A percentile compares a stretch with the other conserved stretches of the same genome.
phyloP scores from a whole-genome alignment of 1,140 invertebrate genomes.

The Lepidotrigona ventralis region DNA sequence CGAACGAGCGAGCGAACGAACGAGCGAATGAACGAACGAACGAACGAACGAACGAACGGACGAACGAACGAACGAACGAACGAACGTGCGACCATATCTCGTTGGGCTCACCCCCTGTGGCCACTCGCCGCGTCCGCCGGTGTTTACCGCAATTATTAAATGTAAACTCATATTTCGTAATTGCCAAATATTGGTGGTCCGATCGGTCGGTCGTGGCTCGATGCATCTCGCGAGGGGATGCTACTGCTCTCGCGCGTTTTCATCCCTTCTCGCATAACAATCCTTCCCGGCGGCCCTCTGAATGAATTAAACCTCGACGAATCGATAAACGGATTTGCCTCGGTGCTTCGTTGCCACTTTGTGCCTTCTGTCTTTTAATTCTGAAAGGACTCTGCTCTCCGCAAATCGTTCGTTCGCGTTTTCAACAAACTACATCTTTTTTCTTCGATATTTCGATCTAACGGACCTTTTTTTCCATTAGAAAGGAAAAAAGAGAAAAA shows the following conservation, averaged over 20 bases:
- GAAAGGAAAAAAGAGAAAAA: no score
- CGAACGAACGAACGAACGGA: slow-evolving; percentile 42
- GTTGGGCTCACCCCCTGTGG: slow-evolving; percentile 62
- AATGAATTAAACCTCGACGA: slow-evolving; percentile 63
- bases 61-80: slow-evolving; percentile 48
- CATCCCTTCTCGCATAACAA: slow-evolving; percentile 66
- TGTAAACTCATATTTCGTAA: slow-evolving; percentile 78
- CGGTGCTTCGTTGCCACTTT: background rate
- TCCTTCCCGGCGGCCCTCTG: slow-evolving; percentile 54
- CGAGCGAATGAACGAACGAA: slow-evolving; percentile 46
- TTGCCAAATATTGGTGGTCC: slow-evolving; percentile 76
- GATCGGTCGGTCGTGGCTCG: slow-evolving; percentile 63
- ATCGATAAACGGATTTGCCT: slow-evolving; percentile 63
- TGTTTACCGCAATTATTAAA: slow-evolving; percentile 79
- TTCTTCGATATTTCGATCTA: background rate
- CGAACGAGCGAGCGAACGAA: slow-evolving; percentile 17
- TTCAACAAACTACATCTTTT: background rate
- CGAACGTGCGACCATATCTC: slow-evolving; percentile 63
- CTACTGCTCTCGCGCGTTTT: slow-evolving; percentile 64
- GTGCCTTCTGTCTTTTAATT: background rate
- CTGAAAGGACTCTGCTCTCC: no score
- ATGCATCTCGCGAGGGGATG: slow-evolving; percentile 67
- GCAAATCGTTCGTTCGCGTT: no score
- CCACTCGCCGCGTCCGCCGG: slow-evolving; percentile 68
- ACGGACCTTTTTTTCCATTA: background rate